Evolutionary conservation across 2,797 vertebrate species (phyloP).

Genomic region (Adrianichthys oophorus): DNA sequence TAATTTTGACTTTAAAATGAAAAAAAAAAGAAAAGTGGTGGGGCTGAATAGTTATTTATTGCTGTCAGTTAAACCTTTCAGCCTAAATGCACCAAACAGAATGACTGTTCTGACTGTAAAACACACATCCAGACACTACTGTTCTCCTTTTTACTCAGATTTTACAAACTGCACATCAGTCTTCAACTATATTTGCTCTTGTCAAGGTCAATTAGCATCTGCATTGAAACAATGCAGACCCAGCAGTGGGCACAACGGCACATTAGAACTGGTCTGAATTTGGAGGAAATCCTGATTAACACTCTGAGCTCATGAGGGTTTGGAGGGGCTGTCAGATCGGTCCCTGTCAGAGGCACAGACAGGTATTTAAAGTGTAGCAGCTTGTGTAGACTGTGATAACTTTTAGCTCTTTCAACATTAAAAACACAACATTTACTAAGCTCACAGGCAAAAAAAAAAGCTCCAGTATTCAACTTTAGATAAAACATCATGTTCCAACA

Average conservation of each 20-base stretch:
- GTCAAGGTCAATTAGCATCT: slow-evolving; percentile 27
- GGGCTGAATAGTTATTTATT: too few relatives aligned
- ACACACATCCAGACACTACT: not conserved
- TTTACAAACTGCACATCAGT: slow-evolving; percentile 14
- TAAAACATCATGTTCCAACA: not conserved
- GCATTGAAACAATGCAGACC: slow-evolving; percentile 57
- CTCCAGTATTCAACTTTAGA: slow-evolving; percentile 6
- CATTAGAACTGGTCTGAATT: slow-evolving; percentile 57
- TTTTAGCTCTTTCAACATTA: slow-evolving; percentile 21
- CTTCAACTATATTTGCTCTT: slow-evolving; percentile 27
- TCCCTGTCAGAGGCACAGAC: slow-evolving; percentile 12
- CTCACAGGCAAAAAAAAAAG: too few relatives aligned
- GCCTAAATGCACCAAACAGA: slow-evolving; percentile 5
- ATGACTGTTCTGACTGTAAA: slow-evolving; percentile 1
- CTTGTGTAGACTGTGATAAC: slow-evolving; percentile 2
- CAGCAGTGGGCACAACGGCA: slow-evolving; percentile 46
- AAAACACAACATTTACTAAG: not conserved
- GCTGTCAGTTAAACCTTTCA: not conserved
- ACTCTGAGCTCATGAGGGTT: slow-evolving; percentile 12
- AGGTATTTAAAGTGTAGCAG: slow-evolving; percentile 41
- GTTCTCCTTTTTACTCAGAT: slow-evolving; percentile 10
- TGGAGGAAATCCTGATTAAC: slow-evolving; percentile 47
- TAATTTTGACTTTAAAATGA: too few relatives aligned
- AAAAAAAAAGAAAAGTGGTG: too few relatives aligned
- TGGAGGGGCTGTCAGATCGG: slow-evolving; percentile 35